Conservation (phyloP, 1,140 invertebrate species). For the Zaprionus davidi region DNA sequence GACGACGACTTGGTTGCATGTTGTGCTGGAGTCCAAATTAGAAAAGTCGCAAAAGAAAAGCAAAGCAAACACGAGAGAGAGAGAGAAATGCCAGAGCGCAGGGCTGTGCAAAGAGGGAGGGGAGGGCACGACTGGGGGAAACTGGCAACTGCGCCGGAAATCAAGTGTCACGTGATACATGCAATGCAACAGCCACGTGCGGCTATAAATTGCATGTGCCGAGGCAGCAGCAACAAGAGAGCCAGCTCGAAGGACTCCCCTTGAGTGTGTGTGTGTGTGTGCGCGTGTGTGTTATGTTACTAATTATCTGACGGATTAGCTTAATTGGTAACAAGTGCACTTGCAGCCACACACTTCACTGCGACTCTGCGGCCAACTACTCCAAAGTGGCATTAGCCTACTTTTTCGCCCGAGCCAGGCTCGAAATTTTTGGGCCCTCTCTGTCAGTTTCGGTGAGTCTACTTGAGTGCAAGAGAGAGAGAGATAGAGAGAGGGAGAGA, state of each 20-base stretch:
- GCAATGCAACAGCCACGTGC: conserved; percentile 81
- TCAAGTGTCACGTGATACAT: conserved; percentile 81
- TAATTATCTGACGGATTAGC: conserved; percentile 83
- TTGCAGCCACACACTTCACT: conserved; percentile 79
- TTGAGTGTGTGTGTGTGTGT: conserved; percentile 10
- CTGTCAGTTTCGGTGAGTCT: conserved; percentile 24
- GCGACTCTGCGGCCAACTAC: conserved; percentile 76
- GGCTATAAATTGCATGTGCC: conserved; percentile 80
- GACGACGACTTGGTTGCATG: conserved; percentile 71
- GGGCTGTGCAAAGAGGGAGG: not conserved
- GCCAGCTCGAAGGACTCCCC: conserved; percentile 43
- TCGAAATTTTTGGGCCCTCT: conserved; percentile 51
- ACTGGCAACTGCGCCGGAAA: conserved; percentile 63
- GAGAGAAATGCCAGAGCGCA: conserved; percentile 3
- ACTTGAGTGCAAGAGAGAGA: not conserved
- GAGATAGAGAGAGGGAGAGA: not conserved
- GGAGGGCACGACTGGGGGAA: not conserved
- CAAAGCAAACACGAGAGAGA: conserved; percentile 63
- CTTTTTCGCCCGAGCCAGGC: conserved; percentile 54
- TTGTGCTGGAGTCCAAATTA: conserved; percentile 79
- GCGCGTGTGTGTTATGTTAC: conserved; percentile 77
- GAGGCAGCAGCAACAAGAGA: conserved; percentile 39
- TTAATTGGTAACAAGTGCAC: conserved; percentile 82
- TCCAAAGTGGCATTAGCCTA: conserved; percentile 81
- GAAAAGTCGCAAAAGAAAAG: conserved; percentile 80